Percentiles rank a stretch among this genome's conserved stretches.
These are phyloP conservation scores for Drosophila pseudoananassae DNA, from an alignment of 1,140 invertebrate genomes.

Conservation along the genomic window DNA sequence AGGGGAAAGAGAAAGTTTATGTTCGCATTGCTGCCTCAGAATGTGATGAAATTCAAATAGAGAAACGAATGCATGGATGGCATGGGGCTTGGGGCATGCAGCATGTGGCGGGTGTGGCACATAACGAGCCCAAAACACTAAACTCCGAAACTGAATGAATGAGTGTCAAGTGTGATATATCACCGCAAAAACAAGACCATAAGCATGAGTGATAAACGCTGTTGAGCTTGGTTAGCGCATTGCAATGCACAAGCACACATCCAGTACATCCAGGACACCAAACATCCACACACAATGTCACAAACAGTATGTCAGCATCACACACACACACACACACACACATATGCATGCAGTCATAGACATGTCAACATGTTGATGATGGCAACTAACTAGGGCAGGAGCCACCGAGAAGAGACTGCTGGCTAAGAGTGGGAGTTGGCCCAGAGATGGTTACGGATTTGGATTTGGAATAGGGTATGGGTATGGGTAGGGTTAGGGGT, in stretches of 20 bases:
- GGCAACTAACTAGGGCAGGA: slow-evolving; percentile 76
- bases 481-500: not conserved
- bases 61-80: not conserved
- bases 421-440: slow-evolving; percentile 22
- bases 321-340: slow-evolving; percentile 30
- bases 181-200: slow-evolving; percentile 83
- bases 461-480: not conserved
- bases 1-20: slow-evolving; percentile 9
- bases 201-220: slow-evolving; percentile 82
- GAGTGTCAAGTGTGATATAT: slow-evolving; percentile 84
- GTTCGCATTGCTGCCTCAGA: slow-evolving; percentile 24
- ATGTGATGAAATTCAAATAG: slow-evolving; percentile 79
- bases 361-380: slow-evolving; percentile 83
- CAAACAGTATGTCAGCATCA: slow-evolving; percentile 26
- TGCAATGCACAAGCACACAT: slow-evolving; percentile 34
- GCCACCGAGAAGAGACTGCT: slow-evolving; percentile 33
- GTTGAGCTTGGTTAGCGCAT: slow-evolving; percentile 74
- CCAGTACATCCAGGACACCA: not conserved
- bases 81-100: slow-evolving; percentile 1
- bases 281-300: slow-evolving; percentile 24
- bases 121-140: slow-evolving; percentile 72
- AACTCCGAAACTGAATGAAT: slow-evolving; percentile 82
- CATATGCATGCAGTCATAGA: slow-evolving; percentile 72
- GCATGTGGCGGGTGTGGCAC: slow-evolving; percentile 8
- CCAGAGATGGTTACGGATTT: slow-evolving; percentile 2